Evolutionary conservation across 2,797 vertebrate genomes (phyloP).

Genomic region (Mionectes olivaceus): DNA sequence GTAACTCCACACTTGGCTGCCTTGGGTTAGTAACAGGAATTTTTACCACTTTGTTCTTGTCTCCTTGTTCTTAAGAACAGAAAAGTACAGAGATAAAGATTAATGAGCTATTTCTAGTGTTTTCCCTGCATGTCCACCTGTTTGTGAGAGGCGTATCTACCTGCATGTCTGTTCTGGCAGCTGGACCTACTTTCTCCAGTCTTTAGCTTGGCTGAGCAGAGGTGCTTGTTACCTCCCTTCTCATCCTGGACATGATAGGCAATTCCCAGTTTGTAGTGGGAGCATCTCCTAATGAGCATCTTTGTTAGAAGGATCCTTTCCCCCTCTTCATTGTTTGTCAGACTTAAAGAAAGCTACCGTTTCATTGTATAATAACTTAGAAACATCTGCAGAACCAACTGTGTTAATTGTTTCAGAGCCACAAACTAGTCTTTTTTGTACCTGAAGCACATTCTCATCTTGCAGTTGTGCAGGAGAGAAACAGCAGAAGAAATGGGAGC

Average conservation of each 20-base stretch:
- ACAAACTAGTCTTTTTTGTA: not conserved
- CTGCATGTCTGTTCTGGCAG: too few relatives aligned
- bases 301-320: not conserved
- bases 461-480: not conserved
- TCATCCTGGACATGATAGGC: not conserved
- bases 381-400: not conserved
- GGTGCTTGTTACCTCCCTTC: not conserved
- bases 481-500: not conserved
- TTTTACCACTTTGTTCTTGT: not conserved
- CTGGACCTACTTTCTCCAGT: not conserved
- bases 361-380: not conserved
- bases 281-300: not conserved
- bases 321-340: not conserved
- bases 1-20: not conserved
- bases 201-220: not conserved
- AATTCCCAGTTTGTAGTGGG: not conserved
- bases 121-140: accelerated
- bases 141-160: not conserved
- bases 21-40: not conserved
- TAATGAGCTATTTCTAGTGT: not conserved
- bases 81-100: not conserved
- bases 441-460: not conserved
- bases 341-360: not conserved
- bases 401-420: not conserved
- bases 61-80: not conserved